Percentiles rank a stretch among this genome's conserved stretches.
phyloP scores from a whole-genome alignment of 2,113 vertebrate genomes.

The Sebastes fasciatus region DNA sequence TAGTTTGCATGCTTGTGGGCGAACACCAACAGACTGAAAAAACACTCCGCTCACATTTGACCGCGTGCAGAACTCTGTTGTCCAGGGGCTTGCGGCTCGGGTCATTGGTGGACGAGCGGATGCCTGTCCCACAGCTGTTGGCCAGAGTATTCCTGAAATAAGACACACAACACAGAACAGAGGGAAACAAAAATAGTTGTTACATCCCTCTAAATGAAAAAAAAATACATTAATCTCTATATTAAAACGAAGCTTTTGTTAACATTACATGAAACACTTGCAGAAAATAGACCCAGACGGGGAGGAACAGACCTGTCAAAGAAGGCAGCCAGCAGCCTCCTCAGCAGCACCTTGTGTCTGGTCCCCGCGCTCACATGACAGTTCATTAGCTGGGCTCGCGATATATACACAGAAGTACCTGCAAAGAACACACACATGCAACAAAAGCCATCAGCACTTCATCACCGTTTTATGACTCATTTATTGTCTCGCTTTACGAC shows the following conservation, averaged over 20 bases:
- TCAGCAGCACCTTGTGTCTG: conserved; percentile 94
- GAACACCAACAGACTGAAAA: conserved; percentile 33
- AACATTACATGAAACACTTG: conserved; percentile 52
- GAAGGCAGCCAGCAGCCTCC: conserved; percentile 94
- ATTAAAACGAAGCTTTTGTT: conserved; percentile 30
- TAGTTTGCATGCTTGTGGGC: conserved; percentile 21
- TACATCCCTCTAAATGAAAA: neutral
- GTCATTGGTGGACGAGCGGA: conserved; percentile 95
- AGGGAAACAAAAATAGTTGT: conserved; percentile 44
- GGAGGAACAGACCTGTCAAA: conserved; percentile 89
- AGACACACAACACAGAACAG: conserved; percentile 29
- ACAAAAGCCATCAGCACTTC: neutral
- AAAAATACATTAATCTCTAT: conserved; percentile 42
- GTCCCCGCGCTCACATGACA: conserved; percentile 96
- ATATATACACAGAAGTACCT: conserved; percentile 97
- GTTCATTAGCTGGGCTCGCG: conserved; percentile 96
- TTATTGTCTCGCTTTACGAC: neutral
- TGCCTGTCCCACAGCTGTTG: conserved; percentile 96
- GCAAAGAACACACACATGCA: conserved; percentile 14
- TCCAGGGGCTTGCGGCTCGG: conserved; percentile 94
- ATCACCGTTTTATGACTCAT: neutral
- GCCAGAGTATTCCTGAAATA: conserved; percentile 92
- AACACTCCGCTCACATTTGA: conserved; percentile 89
- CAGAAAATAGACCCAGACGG: conserved; percentile 61
- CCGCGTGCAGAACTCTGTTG: conserved; percentile 94